These are phyloP conservation scores for Phalangium opilio DNA, from an alignment of 2,888 invertebrate species.

Conservation along the genomic window DNA sequence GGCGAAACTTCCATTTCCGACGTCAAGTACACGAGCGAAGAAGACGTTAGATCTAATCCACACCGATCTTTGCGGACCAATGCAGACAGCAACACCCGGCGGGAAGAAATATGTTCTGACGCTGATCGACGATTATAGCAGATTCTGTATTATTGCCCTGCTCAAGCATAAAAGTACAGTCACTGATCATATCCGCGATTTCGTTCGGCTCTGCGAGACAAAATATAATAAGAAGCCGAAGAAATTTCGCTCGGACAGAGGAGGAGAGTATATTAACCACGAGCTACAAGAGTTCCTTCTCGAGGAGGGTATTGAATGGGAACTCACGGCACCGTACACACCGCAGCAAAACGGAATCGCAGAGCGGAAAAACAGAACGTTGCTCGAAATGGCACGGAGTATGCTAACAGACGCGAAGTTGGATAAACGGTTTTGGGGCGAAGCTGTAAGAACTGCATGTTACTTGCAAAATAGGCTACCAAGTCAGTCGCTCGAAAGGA, in stretches of 20 bases:
- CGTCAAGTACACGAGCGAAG: conserved; percentile 2
- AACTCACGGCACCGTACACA: conserved; percentile 14
- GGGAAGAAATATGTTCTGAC: conserved; percentile 6
- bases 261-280: conserved; percentile 12
- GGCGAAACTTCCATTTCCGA: no score
- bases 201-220: background rate
- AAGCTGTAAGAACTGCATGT: conserved; percentile 17
- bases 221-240: conserved; percentile 2
- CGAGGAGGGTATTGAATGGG: conserved; percentile 13
- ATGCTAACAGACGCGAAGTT: conserved; percentile 11
- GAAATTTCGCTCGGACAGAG: conserved; percentile 13
- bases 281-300: conserved; percentile 11
- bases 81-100: conserved; percentile 2
- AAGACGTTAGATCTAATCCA: conserved; percentile 3
- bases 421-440: conserved; percentile 18
- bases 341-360: conserved; percentile 20
- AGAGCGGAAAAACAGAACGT: conserved; percentile 18
- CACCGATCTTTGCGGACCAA: conserved; percentile 7
- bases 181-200: conserved; percentile 3
- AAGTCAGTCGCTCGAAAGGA: conserved; percentile 5
- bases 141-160: conserved; percentile 6
- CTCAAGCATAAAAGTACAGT: conserved; percentile 7
- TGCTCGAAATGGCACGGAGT: conserved; percentile 17
- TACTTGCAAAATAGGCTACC: conserved; percentile 19
- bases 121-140: conserved; percentile 5